phyloP scores from a whole-genome alignment of 2,113 vertebrate genomes.

The Sclerurus mexicanus region DNA sequence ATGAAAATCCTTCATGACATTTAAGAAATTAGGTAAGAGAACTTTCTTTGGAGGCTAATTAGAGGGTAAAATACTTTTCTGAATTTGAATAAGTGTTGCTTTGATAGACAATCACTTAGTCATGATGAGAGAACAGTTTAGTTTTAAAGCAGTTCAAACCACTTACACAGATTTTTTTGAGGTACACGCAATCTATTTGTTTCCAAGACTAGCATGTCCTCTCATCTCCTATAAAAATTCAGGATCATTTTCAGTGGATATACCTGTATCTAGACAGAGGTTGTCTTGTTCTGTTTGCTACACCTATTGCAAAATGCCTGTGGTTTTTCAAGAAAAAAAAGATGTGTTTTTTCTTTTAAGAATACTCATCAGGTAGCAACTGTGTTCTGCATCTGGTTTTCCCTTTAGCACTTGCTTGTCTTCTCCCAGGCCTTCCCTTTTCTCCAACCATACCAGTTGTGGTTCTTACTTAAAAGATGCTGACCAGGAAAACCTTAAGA shows the following conservation, averaged over 20 bases:
- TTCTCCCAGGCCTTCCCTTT: neutral
- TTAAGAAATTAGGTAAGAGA: slow-evolving; percentile 40
- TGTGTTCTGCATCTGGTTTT: neutral
- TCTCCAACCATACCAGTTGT: neutral
- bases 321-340: neutral
- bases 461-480: neutral
- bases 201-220: neutral
- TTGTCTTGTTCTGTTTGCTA: neutral
- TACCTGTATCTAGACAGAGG: neutral
- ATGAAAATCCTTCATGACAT: slow-evolving; percentile 6
- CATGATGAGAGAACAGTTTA: neutral
- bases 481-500: neutral
- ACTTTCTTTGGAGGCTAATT: slow-evolving; percentile 49
- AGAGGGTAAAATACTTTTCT: slow-evolving; percentile 27
- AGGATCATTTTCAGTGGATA: neutral
- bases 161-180: neutral
- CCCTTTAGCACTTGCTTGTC: neutral
- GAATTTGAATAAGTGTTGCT: slow-evolving; percentile 36
- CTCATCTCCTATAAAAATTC: neutral
- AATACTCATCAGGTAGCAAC: neutral
- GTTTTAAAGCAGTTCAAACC: slow-evolving; percentile 8
- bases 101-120: slow-evolving; percentile 42
- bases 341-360: neutral
- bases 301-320: neutral
- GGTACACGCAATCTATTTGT: neutral